Evolutionary conservation across 2,797 vertebrate species (phyloP), one percentile per base, ranked within the genome.

Genomic region (Lithobates pipiens): DNA sequence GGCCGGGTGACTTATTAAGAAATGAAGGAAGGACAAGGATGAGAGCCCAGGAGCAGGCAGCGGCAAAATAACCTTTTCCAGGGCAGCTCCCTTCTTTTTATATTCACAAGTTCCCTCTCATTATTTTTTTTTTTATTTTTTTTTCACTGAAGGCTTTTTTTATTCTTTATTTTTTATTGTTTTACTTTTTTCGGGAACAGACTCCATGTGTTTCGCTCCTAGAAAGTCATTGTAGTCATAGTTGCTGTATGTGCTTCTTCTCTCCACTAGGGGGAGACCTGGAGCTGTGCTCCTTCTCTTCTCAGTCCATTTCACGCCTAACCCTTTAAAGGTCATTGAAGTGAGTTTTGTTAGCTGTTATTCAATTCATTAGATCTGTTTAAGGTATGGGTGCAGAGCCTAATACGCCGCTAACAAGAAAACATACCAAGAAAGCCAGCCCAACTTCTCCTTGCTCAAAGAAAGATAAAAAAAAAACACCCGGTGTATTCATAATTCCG

Each of bases 251-350:
- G 1, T n/a, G n/a, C n/a, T 25, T 10, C 61, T 25, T n/a, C 7
- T 25, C 0, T 9, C 61, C 61, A 90, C 92, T 92, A 93, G 93
- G 89, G 91, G 93, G 92, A 91, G 86, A 88, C 88, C 85, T 83
- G 89, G 87, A 80, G 90, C 91, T 73, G 89, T 2, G 72, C 88
- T 88, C 73, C 77, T 73, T 34, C 89, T 84, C 84, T 80, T n/a
- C 68, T 15, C 25, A 15, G 68, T 54, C 68, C 25, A 23, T n/a
- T 84, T 29, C 25, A 13, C 18, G 23, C 9, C 21, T 85, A 61
- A 79, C 76, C 54, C 83, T 85, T 63, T 67, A 74, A 65, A 65
- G 50, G 70, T 73, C 71, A 74, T 29, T 57, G 18, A 39, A 61
- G 68, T 71, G 27, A 36, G 27, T 54, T 79, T 57, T 36, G 25